Evolutionary conservation across 2,797 vertebrate genomes (phyloP), one percentile per base, ranked within the genome.

Genomic region (Micromesistius poutassou): DNA sequence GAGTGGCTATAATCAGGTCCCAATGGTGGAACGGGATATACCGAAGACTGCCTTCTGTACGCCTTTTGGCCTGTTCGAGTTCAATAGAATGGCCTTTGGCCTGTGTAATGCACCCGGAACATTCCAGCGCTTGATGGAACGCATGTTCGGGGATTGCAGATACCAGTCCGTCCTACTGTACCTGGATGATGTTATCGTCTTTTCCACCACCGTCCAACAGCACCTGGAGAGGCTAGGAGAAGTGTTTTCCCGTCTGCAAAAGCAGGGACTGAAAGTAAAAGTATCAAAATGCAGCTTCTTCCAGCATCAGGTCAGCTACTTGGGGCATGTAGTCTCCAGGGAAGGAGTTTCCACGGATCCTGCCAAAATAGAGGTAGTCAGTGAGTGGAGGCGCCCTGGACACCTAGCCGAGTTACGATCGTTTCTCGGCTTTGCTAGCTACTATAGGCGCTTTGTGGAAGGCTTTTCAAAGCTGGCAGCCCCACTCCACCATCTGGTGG

Each of bases 301-400:
- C 7, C 70, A 76, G 30, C 12, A 14, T 1, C n/a, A 76, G 25
- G 80, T 78, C 0, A 72, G 33, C 0, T 81, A 81, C 9, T 9
- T 76, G 4, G 77, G 77, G 4, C 55, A 82, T 72, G 55, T 82
- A 19, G 66, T 78, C 0, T 77, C 50, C 14, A 5, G 40, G 4
- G 40, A 82, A 25, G 76, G 74, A 1, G 78, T 85, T 30, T 33
- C 70, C 0, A 82, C 78, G 31, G 78, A 83, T 30, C 73, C 77
- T 2, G 71, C 50, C 9, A 79, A 71, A 55, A 66, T 75, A 12
- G 16, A 10, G 31, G 80, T 73, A 22, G 77, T 75, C 16, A n/a
- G 8, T 9, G 76, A 55, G 5, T 80, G 79, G 79, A 71, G 38
- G n/a, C 14, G 50, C 4, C 75, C 50, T 3, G 22, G 7, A 4